Evolutionary conservation across 1,140 invertebrate genomes (phyloP).

Genomic region (Drosophila sp.): DNA sequence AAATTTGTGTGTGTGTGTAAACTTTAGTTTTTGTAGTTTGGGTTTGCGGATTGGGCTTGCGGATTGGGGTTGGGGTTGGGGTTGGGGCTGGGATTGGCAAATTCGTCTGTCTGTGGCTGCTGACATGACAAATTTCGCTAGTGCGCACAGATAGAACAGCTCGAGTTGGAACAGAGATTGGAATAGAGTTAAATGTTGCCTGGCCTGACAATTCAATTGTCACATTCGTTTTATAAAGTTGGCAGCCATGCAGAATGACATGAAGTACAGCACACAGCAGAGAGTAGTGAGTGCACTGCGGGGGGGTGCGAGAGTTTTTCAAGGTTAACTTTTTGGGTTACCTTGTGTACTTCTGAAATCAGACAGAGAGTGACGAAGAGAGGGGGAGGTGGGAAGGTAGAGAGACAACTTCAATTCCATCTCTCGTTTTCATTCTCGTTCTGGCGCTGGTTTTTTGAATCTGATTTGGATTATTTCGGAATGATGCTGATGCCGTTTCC

Average conservation of each 20-base stretch:
- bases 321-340: constrained; percentile 42
- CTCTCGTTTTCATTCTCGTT: constrained; percentile 3
- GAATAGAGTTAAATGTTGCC: constrained; percentile 18
- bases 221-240: constrained; percentile 57
- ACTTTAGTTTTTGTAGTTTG: constrained; percentile 1
- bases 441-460: not conserved
- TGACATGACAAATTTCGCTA: constrained; percentile 54
- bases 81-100: too few relatives aligned
- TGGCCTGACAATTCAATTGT: constrained; percentile 53
- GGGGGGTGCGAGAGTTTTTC: constrained; percentile 19
- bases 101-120: constrained; percentile 24
- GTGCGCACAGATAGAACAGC: not conserved
- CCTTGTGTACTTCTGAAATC: not conserved
- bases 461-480: constrained; percentile 26
- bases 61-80: too few relatives aligned
- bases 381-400: not conserved
- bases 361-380: too few relatives aligned
- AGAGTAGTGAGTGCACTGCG: not conserved
- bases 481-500: constrained; percentile 39
- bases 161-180: constrained; percentile 3
- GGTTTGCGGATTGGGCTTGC: not conserved
- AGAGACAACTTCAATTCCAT: constrained; percentile 37
- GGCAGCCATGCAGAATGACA: constrained; percentile 26
- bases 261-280: constrained; percentile 9
- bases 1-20: constrained; percentile 44